phyloP scores from a whole-genome alignment of 2,113 vertebrate genomes.

The Mirza zaza region DNA sequence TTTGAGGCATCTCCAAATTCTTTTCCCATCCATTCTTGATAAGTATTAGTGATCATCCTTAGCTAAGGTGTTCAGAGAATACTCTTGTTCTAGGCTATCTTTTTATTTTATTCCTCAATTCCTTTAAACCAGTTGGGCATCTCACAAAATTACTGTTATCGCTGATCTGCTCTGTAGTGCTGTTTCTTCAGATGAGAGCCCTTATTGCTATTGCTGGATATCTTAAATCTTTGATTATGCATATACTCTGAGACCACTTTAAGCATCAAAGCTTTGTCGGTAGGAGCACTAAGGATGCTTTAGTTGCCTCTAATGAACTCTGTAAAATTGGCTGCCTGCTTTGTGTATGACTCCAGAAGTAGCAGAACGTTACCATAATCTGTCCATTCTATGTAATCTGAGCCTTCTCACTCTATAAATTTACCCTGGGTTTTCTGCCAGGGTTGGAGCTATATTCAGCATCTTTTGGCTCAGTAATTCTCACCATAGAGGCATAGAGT shows the following conservation, averaged over 20 bases:
- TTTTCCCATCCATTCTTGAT: not conserved
- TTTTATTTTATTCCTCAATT: not conserved
- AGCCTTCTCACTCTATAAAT: conserved; percentile 39
- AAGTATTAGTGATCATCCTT: not conserved
- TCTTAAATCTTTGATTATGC: not conserved
- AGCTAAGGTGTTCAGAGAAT: not conserved
- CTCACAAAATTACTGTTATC: not conserved
- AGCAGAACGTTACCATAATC: conserved; percentile 40
- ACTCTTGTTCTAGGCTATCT: not conserved
- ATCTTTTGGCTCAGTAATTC: not conserved
- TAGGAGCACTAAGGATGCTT: not conserved
- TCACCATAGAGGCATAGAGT: not conserved
- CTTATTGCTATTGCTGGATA: not conserved
- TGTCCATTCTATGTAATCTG: not conserved
- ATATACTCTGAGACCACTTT: not conserved
- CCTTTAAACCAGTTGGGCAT: not conserved
- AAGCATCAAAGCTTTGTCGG: not conserved
- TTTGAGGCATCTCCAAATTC: too few relatives aligned
- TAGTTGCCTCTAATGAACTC: conserved; percentile 21
- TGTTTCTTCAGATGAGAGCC: not conserved
- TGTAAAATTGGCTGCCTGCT: conserved; percentile 4
- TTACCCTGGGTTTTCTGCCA: not conserved
- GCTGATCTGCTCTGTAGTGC: not conserved
- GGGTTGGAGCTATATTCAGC: not conserved
- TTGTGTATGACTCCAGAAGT: conserved; percentile 2